These are phyloP conservation scores for Microctonus aethiopoides DNA, from an alignment of 2,888 invertebrate genomes.

Conservation along the genomic window DNA sequence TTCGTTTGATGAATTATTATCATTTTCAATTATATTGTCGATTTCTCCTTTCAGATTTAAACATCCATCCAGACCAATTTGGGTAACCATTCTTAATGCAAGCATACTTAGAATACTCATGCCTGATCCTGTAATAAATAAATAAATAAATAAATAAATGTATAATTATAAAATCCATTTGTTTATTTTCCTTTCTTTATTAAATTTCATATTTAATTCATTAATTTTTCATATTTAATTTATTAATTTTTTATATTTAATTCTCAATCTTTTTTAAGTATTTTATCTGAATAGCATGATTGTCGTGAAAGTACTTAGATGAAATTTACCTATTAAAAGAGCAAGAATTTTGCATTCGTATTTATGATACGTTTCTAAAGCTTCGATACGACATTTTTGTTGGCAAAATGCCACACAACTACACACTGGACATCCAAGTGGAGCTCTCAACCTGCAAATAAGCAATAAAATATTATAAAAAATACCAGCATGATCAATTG, in stretches of 20 bases:
- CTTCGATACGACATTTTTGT: slow-evolving; percentile 73
- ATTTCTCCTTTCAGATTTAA: slow-evolving; percentile 69
- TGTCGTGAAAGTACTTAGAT: no score
- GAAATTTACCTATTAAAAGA: slow-evolving; percentile 75
- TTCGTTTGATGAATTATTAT: neutral
- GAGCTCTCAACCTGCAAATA: slow-evolving; percentile 71
- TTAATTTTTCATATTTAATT: no score
- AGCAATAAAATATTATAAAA: neutral
- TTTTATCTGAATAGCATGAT: no score
- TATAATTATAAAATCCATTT: no score
- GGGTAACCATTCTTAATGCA: slow-evolving; percentile 82
- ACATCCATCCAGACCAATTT: slow-evolving; percentile 70
- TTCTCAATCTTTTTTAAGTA: no score
- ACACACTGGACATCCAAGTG: slow-evolving; percentile 79
- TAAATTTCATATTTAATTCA: no score
- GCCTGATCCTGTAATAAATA: slow-evolving; percentile 82
- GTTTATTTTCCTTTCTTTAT: no score
- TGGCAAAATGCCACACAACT: slow-evolving; percentile 83
- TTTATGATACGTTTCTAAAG: slow-evolving; percentile 76
- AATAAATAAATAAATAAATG: no score
- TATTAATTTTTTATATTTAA: no score
- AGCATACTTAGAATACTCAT: slow-evolving; percentile 84
- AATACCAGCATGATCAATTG: neutral
- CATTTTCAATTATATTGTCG: slow-evolving; percentile 42
- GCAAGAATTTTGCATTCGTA: slow-evolving; percentile 82